Conservation (phyloP, 2,888 invertebrate genomes). For the Chrysodeixis includens region DNA sequence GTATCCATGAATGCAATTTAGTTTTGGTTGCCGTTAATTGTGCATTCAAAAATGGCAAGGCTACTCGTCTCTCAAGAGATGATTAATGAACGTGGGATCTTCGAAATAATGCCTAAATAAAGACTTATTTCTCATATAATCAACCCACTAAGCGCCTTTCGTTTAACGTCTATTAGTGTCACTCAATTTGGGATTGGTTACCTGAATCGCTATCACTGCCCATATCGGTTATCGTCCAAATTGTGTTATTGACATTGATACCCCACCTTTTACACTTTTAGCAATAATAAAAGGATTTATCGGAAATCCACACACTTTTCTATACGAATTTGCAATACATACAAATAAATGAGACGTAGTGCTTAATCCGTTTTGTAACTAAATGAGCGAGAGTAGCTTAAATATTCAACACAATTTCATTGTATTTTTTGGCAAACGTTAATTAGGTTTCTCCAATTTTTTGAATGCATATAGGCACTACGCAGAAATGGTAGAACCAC, state of each 20-base stretch:
- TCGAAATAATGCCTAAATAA: background rate
- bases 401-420: no score
- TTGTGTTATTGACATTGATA: constrained; percentile 2
- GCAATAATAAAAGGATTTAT: background rate
- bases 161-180: constrained; percentile 1
- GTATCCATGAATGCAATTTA: no score
- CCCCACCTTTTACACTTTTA: background rate
- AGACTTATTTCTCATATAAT: background rate
- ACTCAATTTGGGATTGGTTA: background rate
- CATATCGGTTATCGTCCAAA: background rate
- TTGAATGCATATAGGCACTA: no score
- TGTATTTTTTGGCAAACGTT: no score
- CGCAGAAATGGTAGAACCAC: no score
- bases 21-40: no score
- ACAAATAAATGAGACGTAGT: background rate
- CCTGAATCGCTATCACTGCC: background rate
- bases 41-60: background rate
- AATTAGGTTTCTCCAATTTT: no score
- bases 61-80: background rate
- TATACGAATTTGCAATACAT: background rate
- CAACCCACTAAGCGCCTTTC: constrained; percentile 4
- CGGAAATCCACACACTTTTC: background rate
- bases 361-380: no score
- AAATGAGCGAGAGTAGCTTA: no score
- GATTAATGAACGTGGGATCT: constrained; percentile 1